These are phyloP conservation scores for Sipha flava DNA, from an alignment of 1,140 invertebrate genomes.

Conservation along the genomic window DNA sequence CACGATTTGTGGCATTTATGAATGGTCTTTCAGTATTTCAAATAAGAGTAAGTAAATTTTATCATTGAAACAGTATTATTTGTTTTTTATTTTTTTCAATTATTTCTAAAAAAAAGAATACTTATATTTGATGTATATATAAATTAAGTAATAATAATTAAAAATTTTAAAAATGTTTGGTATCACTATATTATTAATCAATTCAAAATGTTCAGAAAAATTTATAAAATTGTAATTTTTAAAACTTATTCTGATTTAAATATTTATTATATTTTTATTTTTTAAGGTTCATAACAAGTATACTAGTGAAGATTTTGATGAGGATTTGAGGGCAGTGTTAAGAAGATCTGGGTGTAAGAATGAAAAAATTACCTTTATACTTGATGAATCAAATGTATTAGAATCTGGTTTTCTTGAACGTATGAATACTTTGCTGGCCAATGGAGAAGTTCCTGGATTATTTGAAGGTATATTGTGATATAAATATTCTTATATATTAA, in stretches of 20 bases:
- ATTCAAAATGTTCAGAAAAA: no score
- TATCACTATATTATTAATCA: no score
- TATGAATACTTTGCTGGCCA: constrained; percentile 98
- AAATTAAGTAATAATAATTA: no score
- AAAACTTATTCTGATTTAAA: neutral
- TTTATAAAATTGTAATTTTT: neutral
- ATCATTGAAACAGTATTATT: neutral
- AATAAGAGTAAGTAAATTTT: constrained; percentile 62
- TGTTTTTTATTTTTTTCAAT: neutral
- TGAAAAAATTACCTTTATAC: constrained; percentile 98
- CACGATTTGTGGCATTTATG: constrained; percentile 99
- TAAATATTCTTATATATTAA: no score
- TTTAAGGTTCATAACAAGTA: constrained; percentile 95
- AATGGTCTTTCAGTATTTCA: constrained; percentile 98
- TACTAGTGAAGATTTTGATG: constrained; percentile 96
- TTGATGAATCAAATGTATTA: constrained; percentile 98
- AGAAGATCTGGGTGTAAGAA: constrained; percentile 92
- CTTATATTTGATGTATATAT: no score
- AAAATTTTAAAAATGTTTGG: no score
- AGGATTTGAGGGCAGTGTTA: constrained; percentile 89
- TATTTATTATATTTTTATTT: no score
- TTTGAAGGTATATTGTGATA: constrained; percentile 56
- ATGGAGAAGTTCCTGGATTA: constrained; percentile 93
- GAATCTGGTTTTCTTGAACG: constrained; percentile 97
- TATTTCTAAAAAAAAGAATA: no score